Evolutionary conservation across 2,888 invertebrate genomes (phyloP).

Genomic region (Chalcosyrphus nemorum): DNA sequence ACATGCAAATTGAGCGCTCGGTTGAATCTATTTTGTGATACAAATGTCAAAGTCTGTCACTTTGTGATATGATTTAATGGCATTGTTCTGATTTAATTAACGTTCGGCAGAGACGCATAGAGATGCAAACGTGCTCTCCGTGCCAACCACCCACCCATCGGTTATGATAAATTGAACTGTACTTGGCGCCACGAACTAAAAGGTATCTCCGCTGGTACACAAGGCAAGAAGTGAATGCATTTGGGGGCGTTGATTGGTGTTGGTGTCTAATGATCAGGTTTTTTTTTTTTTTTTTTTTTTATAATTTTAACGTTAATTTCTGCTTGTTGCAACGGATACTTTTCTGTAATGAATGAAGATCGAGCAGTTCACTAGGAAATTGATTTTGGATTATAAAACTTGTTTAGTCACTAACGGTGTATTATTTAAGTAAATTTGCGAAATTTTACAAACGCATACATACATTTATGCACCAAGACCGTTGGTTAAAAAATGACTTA

Average conservation of each 20-base stretch:
- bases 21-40: conserved; percentile 57
- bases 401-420: too few relatives aligned
- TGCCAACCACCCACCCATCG: conserved; percentile 64
- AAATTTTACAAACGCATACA: too few relatives aligned
- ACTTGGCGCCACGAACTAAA: conserved; percentile 61
- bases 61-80: conserved; percentile 72
- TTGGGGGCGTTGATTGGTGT: conserved; percentile 63
- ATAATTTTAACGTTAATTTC: conserved; percentile 31
- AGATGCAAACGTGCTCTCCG: conserved; percentile 53
- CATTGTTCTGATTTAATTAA: conserved; percentile 71
- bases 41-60: conserved; percentile 72
- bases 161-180: conserved; percentile 70
- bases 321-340: conserved; percentile 19
- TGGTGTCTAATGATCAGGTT: conserved; percentile 67
- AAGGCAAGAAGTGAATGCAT: conserved; percentile 61
- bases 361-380: background rate
- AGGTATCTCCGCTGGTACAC: conserved; percentile 23
- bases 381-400: background rate
- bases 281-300: conserved; percentile 52
- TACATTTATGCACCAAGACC: too few relatives aligned
- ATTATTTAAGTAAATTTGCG: too few relatives aligned
- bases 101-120: conserved; percentile 57
- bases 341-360: conserved; percentile 3
- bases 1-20: conserved; percentile 50
- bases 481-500: too few relatives aligned